phyloP scores from a whole-genome alignment of 2,797 vertebrate genomes.

The Megalops cyprinoides region DNA sequence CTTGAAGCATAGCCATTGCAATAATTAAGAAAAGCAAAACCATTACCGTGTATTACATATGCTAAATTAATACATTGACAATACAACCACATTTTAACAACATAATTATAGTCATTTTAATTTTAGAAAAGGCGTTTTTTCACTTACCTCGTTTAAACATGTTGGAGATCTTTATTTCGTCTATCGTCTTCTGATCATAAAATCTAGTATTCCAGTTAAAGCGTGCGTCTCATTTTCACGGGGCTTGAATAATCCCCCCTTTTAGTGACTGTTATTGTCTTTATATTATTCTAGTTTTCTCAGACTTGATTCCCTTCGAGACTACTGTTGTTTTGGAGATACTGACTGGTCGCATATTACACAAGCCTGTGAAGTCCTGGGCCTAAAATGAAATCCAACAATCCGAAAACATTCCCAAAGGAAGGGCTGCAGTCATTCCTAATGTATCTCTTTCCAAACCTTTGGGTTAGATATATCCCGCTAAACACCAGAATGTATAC shows the following conservation, averaged over 20 bases:
- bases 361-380: conserved; percentile 19
- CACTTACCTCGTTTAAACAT: conserved; percentile 40
- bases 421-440: background rate
- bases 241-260: conserved; percentile 1
- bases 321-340: conserved; percentile 22
- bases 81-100: background rate
- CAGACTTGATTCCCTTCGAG: conserved; percentile 25
- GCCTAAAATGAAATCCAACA: conserved; percentile 23
- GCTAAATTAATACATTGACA: background rate
- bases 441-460: background rate
- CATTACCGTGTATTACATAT: background rate
- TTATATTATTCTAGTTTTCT: conserved; percentile 14
- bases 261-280: background rate
- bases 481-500: conserved; percentile 6
- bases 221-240: conserved; percentile 25
- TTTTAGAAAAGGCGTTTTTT: conserved; percentile 10
- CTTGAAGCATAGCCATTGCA: conserved; percentile 11
- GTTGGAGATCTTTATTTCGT: conserved; percentile 22
- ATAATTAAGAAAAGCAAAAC: conserved; percentile 5
- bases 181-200: conserved; percentile 16
- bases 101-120: background rate
- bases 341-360: conserved; percentile 24
- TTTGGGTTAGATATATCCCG: conserved; percentile 23
- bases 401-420: conserved; percentile 25
- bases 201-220: conserved; percentile 27